Percentiles rank a stretch among this genome's conserved stretches.
Evolutionary conservation across 2,888 invertebrate species (phyloP).

Genomic region (Watsonalla binaria): DNA sequence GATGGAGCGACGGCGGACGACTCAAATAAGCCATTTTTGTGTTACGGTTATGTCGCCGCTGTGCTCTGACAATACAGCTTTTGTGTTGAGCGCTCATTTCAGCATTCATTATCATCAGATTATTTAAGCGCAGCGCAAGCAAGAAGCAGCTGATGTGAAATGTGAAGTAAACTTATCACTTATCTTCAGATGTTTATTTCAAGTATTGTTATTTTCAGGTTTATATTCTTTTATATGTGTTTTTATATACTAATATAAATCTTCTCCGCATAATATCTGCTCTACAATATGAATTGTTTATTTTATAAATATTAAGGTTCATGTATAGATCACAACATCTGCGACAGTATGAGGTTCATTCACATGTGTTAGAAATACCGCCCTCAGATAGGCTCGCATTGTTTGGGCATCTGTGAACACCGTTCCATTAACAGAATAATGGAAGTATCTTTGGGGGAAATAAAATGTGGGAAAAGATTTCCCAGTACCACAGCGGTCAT

Average conservation of each 20-base stretch:
- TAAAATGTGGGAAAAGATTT: constrained; percentile 66
- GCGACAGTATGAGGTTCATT: constrained; percentile 14
- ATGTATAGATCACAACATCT: not conserved
- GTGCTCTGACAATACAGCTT: constrained; percentile 44
- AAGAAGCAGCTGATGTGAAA: constrained; percentile 14
- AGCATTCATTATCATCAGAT: constrained; percentile 56
- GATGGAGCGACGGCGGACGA: constrained; percentile 21
- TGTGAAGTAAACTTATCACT: constrained; percentile 4
- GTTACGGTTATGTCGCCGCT: constrained; percentile 54
- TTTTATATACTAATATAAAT: too few relatives aligned
- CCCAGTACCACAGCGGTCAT: constrained; percentile 67
- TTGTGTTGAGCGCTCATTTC: constrained; percentile 54
- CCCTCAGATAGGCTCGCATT: constrained; percentile 48
- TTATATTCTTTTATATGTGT: too few relatives aligned
- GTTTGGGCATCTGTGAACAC: constrained; percentile 57
- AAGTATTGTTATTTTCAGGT: too few relatives aligned
- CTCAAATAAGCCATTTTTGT: constrained; percentile 53
- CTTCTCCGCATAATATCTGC: too few relatives aligned
- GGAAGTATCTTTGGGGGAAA: constrained; percentile 61
- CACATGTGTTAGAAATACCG: constrained; percentile 30
- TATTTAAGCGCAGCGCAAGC: constrained; percentile 34
- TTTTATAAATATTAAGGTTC: too few relatives aligned
- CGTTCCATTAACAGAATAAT: constrained; percentile 71
- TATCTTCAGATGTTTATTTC: not conserved
- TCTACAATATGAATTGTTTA: too few relatives aligned